Evolutionary conservation across 2,888 invertebrate genomes (phyloP).

Genomic region (Cepaea hortensis): DNA sequence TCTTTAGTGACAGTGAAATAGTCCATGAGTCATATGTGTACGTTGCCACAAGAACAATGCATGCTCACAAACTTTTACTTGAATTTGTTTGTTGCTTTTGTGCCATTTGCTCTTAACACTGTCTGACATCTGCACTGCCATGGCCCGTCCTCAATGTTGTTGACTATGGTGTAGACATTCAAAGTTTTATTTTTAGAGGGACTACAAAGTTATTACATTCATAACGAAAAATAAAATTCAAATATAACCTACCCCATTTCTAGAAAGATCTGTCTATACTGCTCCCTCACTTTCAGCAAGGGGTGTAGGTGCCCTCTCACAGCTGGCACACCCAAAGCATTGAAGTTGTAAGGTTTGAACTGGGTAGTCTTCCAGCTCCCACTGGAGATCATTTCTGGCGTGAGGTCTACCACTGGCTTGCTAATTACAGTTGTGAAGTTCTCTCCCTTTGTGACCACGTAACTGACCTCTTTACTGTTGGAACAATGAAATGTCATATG

Average conservation of each 20-base stretch:
- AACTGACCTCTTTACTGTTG: constrained; percentile 85
- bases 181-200: too few relatives aligned
- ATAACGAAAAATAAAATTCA: background rate
- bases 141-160: too few relatives aligned
- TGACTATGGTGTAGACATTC: too few relatives aligned
- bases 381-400: constrained; percentile 89
- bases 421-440: constrained; percentile 88
- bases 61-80: too few relatives aligned
- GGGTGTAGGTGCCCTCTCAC: constrained; percentile 95
- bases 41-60: too few relatives aligned
- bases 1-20: too few relatives aligned
- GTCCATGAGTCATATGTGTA: too few relatives aligned
- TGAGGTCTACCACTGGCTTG: constrained; percentile 95
- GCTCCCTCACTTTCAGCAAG: constrained; percentile 90
- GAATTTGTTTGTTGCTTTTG: too few relatives aligned
- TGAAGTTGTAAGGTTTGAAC: constrained; percentile 97
- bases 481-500: background rate
- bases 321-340: constrained; percentile 90
- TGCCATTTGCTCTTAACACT: too few relatives aligned
- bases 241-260: constrained; percentile 88
- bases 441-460: constrained; percentile 87
- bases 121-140: too few relatives aligned
- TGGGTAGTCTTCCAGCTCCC: constrained; percentile 91
- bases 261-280: constrained; percentile 97
- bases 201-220: too few relatives aligned